Evolutionary conservation across 35 echinoderm and acorn worm species (phyloP).

Genomic region (Acanthaster planci): DNA sequence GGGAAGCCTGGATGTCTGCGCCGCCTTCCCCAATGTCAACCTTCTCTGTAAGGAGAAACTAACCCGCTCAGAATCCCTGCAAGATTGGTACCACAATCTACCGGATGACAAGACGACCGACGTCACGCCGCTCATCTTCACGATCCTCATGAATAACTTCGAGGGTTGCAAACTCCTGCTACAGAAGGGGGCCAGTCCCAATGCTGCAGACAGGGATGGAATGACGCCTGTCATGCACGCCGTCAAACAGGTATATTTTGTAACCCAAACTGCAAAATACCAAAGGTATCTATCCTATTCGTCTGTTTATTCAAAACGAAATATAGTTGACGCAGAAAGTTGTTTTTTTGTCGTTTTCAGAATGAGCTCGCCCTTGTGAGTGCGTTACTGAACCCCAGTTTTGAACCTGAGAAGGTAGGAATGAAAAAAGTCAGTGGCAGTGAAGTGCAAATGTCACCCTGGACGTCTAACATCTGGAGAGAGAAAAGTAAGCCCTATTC

Average conservation of each 20-base stretch:
- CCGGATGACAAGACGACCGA: constrained; percentile 33
- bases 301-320: too few relatives aligned
- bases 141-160: constrained; percentile 60
- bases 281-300: too few relatives aligned
- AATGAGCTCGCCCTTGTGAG: constrained; percentile 83
- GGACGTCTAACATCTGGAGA: constrained; percentile 23
- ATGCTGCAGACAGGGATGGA: constrained; percentile 37
- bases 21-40: constrained; percentile 6
- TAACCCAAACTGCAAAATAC: too few relatives aligned
- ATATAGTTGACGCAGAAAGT: not conserved
- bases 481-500: constrained; percentile 29
- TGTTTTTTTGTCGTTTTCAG: constrained; percentile 51
- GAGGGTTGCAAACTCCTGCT: constrained; percentile 56
- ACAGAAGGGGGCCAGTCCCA: constrained; percentile 76
- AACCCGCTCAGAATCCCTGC: not conserved
- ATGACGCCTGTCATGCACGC: constrained; percentile 88
- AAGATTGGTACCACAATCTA: constrained; percentile 47
- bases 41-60: not conserved
- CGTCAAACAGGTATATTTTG: constrained; percentile 48
- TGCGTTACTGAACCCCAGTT: constrained; percentile 66
- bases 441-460: not conserved
- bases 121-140: constrained; percentile 59
- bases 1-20: not conserved
- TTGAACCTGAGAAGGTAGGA: constrained; percentile 31
- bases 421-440: not conserved